These are phyloP conservation scores for Vicugna pacos DNA, from an alignment of 2,113 vertebrate genomes.

Conservation along the genomic window DNA sequence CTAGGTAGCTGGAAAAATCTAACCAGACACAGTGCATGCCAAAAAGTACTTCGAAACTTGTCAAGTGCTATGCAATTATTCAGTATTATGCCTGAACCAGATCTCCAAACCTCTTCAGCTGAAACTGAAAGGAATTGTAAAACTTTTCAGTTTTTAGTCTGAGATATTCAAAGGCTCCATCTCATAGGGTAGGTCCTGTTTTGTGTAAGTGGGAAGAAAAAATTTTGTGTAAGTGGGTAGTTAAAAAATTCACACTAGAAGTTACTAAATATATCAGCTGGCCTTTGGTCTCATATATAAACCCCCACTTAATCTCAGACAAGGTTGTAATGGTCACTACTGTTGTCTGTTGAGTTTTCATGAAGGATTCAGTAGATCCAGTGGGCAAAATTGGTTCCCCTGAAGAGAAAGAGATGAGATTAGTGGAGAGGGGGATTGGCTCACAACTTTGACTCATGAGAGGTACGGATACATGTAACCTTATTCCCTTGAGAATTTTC, in stretches of 20 bases:
- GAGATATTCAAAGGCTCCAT: background rate
- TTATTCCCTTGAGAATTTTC: conserved; percentile 30
- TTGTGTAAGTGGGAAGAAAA: background rate
- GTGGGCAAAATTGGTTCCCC: background rate
- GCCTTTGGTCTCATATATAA: background rate
- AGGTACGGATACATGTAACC: background rate
- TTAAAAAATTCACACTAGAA: background rate
- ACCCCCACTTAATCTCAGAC: background rate
- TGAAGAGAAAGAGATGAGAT: background rate
- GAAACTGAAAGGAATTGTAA: background rate
- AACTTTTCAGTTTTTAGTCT: background rate
- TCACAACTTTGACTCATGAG: background rate
- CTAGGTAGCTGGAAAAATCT: background rate
- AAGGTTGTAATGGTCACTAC: background rate
- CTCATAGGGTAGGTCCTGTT: background rate
- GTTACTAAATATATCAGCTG: background rate
- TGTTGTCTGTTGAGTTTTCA: background rate
- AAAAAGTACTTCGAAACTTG: background rate
- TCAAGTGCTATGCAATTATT: background rate
- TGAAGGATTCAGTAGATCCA: background rate
- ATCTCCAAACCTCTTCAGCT: background rate
- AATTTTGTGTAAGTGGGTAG: background rate
- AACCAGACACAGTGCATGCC: background rate
- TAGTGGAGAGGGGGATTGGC: background rate
- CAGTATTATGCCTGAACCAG: background rate